These are phyloP conservation scores for Charadrius vociferus DNA, from an alignment of 2,113 vertebrate genomes.

Conservation along the genomic window DNA sequence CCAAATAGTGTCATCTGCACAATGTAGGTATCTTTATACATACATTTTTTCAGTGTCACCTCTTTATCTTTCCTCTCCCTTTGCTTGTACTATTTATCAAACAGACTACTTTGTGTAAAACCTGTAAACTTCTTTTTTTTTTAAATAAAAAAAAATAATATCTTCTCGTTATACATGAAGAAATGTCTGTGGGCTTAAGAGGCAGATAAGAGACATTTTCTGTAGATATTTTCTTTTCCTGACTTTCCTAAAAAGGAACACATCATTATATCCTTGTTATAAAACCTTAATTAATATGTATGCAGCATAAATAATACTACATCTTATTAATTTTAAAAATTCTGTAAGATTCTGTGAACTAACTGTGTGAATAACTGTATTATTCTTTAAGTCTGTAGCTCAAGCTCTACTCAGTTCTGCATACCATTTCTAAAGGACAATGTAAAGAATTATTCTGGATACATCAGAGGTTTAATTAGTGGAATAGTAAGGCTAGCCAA, in stretches of 20 bases:
- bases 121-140: neutral
- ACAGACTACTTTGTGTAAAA: neutral
- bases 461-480: neutral
- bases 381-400: neutral
- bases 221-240: neutral
- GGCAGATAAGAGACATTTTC: neutral
- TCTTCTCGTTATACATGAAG: neutral
- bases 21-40: neutral
- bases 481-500: neutral
- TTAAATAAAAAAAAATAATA: neutral
- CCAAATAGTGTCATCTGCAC: neutral
- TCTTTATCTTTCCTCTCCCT: neutral
- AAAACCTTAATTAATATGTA: neutral
- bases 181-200: neutral
- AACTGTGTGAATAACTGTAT: rapidly evolving
- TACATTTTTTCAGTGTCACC: neutral
- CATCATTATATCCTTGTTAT: neutral
- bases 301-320: rapidly evolving
- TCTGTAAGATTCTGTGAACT: neutral
- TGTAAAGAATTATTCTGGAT: neutral
- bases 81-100: neutral
- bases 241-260: neutral
- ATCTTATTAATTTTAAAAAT: neutral
- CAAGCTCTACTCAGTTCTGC: neutral
- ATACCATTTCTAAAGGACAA: neutral